Evolutionary conservation across 2,797 vertebrate genomes (phyloP), one percentile per base, ranked within the genome.

Genomic region (Hoplostethus atlanticus): DNA sequence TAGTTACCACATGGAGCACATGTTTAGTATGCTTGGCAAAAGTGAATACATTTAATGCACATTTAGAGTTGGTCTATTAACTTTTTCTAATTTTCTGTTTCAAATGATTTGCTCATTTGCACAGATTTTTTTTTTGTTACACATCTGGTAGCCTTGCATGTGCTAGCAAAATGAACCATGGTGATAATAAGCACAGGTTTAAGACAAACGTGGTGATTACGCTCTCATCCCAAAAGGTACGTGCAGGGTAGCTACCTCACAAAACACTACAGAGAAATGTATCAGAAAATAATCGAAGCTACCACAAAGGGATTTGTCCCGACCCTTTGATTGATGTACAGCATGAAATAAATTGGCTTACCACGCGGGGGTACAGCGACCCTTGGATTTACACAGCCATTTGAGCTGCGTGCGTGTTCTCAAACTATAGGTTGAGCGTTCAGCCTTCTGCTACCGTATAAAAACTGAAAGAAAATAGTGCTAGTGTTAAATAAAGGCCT

Each of bases 401-500:
- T 15, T 58, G 15, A 74, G 48, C 42, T 38, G 10, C 7, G 31
- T 57, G 17, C 13, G 59, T 51, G 21, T 8, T 15, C 55, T 59
- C 53, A 55, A 31, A 47, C n/a, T 28, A 42, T 51, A 54, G 68
- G 52, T 71, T 58, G 42, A 73, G 53, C 64, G 59, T 76, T 73
- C 72, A 64, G 74, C 79, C 60, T 51, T 52, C 52, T 72, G 71
- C 64, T 47, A n/a, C 71, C 16, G 15, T 54, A 84, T 73, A 74
- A 72, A 81, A 86, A 68, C 68, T 64, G 31, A 88, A 63, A 86
- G 71, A 86, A 79, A 86, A 74, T 44, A 76, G 79, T 70, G 72
- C 71, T 79, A 47, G 86, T 85, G 88, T 92, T 89, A 89, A 85
- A 76, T 80, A 91, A 93, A 93, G 83, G 63, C 93, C 92, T 93